These are phyloP conservation scores for Drosophila nr. fundita DNA, from an alignment of 2,888 invertebrate species.

Conservation along the genomic window DNA sequence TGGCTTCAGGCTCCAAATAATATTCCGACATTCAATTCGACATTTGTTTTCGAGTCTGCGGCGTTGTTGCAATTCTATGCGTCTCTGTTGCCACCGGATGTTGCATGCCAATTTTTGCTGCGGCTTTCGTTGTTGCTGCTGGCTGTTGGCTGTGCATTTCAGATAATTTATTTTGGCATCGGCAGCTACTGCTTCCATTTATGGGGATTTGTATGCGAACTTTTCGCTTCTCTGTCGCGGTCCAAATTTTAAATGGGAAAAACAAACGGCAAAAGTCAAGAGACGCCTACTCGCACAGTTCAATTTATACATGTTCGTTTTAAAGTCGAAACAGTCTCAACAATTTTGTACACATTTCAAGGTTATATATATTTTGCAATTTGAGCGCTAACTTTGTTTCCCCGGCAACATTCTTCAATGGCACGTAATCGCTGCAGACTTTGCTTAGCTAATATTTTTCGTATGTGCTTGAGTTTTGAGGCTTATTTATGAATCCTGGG, in stretches of 20 bases:
- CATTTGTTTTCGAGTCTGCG: conserved; percentile 70
- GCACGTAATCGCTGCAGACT: conserved; percentile 44
- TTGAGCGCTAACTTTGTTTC: conserved; percentile 47
- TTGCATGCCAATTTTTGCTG: conserved; percentile 76
- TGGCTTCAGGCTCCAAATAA: conserved; percentile 57
- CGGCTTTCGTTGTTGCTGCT: conserved; percentile 36
- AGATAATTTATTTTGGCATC: conserved; percentile 75
- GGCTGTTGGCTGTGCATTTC: conserved; percentile 44
- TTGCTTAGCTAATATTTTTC: conserved; percentile 28
- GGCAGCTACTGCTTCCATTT: conserved; percentile 65
- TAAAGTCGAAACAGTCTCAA: conserved; percentile 18
- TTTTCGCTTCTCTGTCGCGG: conserved; percentile 46
- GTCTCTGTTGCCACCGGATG: conserved; percentile 72
- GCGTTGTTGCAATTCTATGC: conserved; percentile 71
- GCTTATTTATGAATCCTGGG: conserved; percentile 12
- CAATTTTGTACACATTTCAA: conserved; percentile 50
- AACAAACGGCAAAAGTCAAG: conserved; percentile 8
- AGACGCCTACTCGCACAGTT: not conserved
- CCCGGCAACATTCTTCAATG: conserved; percentile 39
- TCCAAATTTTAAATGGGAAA: conserved; percentile 39
- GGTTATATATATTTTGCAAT: conserved; percentile 55
- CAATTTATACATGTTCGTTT: not conserved
- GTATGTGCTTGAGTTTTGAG: conserved; percentile 26
- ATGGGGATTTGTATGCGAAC: conserved; percentile 72
- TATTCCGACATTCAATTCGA: conserved; percentile 79